Evolutionary conservation across 2,888 invertebrate species (phyloP).

Genomic region (Euclidia mi): DNA sequence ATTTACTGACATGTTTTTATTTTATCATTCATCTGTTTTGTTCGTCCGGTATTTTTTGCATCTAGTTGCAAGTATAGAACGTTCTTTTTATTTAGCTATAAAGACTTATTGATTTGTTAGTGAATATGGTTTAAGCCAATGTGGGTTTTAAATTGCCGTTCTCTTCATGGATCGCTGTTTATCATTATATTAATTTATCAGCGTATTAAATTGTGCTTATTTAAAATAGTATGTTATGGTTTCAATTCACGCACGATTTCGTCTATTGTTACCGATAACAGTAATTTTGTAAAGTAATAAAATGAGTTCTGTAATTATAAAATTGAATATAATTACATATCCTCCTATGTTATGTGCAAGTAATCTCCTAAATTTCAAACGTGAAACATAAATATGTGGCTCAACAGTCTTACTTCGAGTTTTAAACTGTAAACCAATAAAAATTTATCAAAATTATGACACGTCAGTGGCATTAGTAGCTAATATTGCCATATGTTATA

Average conservation of each 20-base stretch:
- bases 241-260: constrained; percentile 49
- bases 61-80: constrained; percentile 27
- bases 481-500: no score
- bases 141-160: constrained; percentile 22
- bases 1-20: constrained; percentile 82
- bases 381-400: no score
- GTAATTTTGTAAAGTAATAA: constrained; percentile 35
- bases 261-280: constrained; percentile 30
- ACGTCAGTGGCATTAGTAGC: no score
- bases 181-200: constrained; percentile 50
- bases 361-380: not conserved
- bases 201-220: constrained; percentile 46
- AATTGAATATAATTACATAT: no score
- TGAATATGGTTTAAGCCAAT: constrained; percentile 20
- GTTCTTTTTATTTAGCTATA: constrained; percentile 38
- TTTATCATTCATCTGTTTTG: constrained; percentile 67
- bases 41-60: constrained; percentile 57
- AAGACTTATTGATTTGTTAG: constrained; percentile 39
- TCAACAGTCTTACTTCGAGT: no score
- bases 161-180: constrained; percentile 18
- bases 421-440: no score
- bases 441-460: no score
- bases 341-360: no score
- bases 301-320: constrained; percentile 25
- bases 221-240: constrained; percentile 45